Percentiles rank a stretch among this genome's conserved stretches.
Evolutionary conservation across 1,140 invertebrate genomes (phyloP).

Genomic region (Cheumatopsyche charites): DNA sequence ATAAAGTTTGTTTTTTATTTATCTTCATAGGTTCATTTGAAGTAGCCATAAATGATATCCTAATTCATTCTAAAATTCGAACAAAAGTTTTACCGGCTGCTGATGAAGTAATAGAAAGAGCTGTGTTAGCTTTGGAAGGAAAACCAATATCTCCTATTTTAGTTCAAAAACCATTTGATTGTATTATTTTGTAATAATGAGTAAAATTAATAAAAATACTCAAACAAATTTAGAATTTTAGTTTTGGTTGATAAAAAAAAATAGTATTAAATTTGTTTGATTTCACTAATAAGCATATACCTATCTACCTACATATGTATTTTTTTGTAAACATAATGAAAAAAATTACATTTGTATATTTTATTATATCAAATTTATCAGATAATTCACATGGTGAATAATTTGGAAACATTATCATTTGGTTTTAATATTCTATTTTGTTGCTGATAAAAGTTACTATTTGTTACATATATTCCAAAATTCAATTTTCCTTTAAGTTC

Average conservation of each 20-base stretch:
- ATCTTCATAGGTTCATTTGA: slow-evolving; percentile 67
- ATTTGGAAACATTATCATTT: slow-evolving; percentile 23
- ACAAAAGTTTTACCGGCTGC: slow-evolving; percentile 69
- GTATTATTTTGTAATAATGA: slow-evolving; percentile 54
- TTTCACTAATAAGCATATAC: too few species aligned
- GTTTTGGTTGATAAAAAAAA: too few species aligned
- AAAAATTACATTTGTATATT: not conserved
- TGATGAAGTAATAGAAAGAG: slow-evolving; percentile 64
- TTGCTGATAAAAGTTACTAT: slow-evolving; percentile 38
- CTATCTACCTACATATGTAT: too few species aligned
- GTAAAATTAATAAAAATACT: not conserved
- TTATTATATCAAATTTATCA: not conserved
- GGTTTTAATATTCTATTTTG: slow-evolving; percentile 25
- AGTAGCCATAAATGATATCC: slow-evolving; percentile 65
- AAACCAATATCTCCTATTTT: slow-evolving; percentile 58
- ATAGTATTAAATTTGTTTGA: too few species aligned
- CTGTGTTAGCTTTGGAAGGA: slow-evolving; percentile 61
- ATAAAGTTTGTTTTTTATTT: too few species aligned
- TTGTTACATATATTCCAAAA: slow-evolving; percentile 77
- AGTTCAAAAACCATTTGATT: slow-evolving; percentile 64
- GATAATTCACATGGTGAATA: slow-evolving; percentile 19
- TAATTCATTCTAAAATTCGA: slow-evolving; percentile 70
- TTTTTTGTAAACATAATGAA: not conserved
- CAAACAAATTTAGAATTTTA: not conserved
- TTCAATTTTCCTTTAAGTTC: slow-evolving; percentile 75